Base-by-base conservation (phyloP, 1,140 invertebrate genomes). In the Drosophila kurseongensis region DNA sequence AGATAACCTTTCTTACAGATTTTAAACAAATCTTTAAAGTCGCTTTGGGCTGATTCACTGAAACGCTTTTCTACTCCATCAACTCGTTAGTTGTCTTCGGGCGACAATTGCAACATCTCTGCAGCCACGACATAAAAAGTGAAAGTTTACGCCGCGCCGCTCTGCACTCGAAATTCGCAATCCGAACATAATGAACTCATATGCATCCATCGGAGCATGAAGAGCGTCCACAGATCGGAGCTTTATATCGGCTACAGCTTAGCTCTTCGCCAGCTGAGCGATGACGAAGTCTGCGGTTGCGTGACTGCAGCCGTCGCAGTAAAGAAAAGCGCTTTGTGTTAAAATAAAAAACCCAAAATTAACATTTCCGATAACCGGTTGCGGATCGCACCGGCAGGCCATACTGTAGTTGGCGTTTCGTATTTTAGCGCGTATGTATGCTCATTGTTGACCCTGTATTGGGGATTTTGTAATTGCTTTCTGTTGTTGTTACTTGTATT, bases 391-490 rank as follows among this genome's bases (percentile, higher is more conserved):
- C 48, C 63, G 60, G 42, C 63, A 69, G 74, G 47, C 38, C 45
- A 13, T 36, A 51, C 61, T 63, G 42, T 58, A 60, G 56, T 69
- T 75, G 55, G 50, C 58, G 65, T 79, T 84, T 83, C 72, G 56
- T 16, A 61, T 74, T 72, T 36, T 27, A 69, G 57, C 47, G 68
- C 69, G 57, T 78, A 72, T 59, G 57, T 78, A 72, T 59, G 59
- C 63, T 62, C 57, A 67, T 78, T 67, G 60, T 73, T 67, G 79
- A 86, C 75, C 82, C 83, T 86, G 75, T 81, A 83, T 83, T 68
- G 71, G 71, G 79, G 84, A 88, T 86, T 86, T 86, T 83, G 82
- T 88, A 86, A 86, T 88, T 83, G 72, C 63, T 48, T 75, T 63
- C 44, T 16, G 29, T 7, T 29, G 45, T 32, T 32, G 27, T 35